Evolutionary conservation across 1,140 invertebrate species (phyloP).

Genomic region (Drosophila orena): DNA sequence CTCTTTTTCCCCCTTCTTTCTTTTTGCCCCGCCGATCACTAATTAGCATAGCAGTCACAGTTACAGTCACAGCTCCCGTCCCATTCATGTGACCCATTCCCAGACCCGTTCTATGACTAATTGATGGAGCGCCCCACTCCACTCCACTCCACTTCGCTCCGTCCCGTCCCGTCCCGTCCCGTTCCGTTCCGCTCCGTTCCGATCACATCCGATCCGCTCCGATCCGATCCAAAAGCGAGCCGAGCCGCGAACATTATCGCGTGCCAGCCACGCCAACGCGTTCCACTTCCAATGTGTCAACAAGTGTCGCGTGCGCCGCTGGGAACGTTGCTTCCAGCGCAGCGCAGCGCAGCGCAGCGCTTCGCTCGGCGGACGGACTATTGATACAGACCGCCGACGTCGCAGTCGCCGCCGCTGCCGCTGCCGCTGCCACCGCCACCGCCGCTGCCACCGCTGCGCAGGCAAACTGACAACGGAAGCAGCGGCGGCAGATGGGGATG

Average conservation of each 20-base stretch:
- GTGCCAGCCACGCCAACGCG: slow-evolving; percentile 42
- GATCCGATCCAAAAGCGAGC: background rate
- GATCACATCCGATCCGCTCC: no score
- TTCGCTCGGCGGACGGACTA: no score
- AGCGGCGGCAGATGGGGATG: background rate
- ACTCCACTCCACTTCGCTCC: no score
- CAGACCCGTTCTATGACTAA: slow-evolving; percentile 43
- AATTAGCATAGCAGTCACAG: slow-evolving; percentile 17
- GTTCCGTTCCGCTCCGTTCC: background rate
- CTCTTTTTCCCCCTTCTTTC: no score
- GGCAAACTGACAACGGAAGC: slow-evolving; percentile 4
- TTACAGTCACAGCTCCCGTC: no score
- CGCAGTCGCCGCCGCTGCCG: background rate
- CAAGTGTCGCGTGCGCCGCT: slow-evolving; percentile 72
- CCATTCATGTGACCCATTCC: background rate
- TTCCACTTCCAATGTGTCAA: slow-evolving; percentile 50
- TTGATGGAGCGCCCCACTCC: slow-evolving; percentile 37
- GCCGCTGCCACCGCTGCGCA: slow-evolving; percentile 5
- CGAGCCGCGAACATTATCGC: slow-evolving; percentile 55
- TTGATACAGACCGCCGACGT: no score
- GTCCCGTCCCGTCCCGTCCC: no score
- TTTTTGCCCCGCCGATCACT: background rate
- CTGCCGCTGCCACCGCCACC: background rate
- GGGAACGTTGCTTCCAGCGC: slow-evolving; percentile 35
- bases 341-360: background rate